Base-by-base conservation (phyloP, 2,797 vertebrate genomes). In the Schizopygopsis pylzovi region DNA sequence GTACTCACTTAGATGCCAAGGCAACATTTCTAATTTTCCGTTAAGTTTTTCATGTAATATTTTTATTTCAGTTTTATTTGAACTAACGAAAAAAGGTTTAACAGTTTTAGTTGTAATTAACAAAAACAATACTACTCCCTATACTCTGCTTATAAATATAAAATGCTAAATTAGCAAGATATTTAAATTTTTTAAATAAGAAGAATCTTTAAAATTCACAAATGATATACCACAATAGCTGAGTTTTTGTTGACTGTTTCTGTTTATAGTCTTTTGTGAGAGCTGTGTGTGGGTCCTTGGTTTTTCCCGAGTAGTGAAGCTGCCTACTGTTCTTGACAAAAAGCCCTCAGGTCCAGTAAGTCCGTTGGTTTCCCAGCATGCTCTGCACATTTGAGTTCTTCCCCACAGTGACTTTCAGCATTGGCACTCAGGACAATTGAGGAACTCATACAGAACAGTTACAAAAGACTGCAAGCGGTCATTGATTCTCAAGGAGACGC, bases 281-380 rank as follows among this genome's bases (percentile, higher is more conserved):
- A 37, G 67, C 28, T 16, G 13, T 54, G 20, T 33, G 56, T 33
- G 52, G 20, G 52, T 43, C 33, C 12, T 45, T 1, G 4, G 41
- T 39, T 70, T 81, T 8, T 37, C 15, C 18, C 18, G 45, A n/a
- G 28, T n/a, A 70, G 63, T 22, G 47, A 71, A 81, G 65, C 65
- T 70, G 45, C 79, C 65, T 20, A 75, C 81, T 83, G 45, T 61
- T 75, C n/a, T 83, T 47, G 81, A 83, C 70, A 83, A 83, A 75
- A 45, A 61, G 81, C 43, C 54, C 63, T 5, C 70, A 61, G 70
- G 16, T 83, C 54, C 37, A 43, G 37, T 28, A 72, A 82, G 81
- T 83, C 63, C 6, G 11, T 73, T 47, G 52, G n/a, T 45, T 73
- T 54, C 70, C 81, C 71, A 63, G 70, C 61, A 67, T 67, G 61